phyloP scores from a whole-genome alignment of 2,888 invertebrate genomes.

The Drosophila cognata region DNA sequence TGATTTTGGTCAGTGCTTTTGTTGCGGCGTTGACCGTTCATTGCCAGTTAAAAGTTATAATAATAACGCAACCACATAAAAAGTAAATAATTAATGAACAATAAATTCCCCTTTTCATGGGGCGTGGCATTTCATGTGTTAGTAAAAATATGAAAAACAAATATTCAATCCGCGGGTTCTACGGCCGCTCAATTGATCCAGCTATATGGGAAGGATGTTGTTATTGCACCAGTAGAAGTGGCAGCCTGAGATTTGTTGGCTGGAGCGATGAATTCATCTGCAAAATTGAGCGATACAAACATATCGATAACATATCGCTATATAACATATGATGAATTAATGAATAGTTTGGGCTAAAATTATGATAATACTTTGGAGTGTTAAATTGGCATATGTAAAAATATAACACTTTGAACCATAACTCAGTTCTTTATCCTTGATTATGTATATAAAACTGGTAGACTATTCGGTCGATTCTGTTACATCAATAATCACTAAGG shows the following conservation, averaged over 20 bases:
- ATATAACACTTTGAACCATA: not conserved
- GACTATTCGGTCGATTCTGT: not conserved
- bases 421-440: not conserved
- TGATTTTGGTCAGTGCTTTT: slow-evolving; percentile 38
- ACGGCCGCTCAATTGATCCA: slow-evolving; percentile 26
- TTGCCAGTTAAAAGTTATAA: slow-evolving; percentile 35
- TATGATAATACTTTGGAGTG: not conserved
- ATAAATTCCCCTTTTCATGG: slow-evolving; percentile 41
- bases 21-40: slow-evolving; percentile 18
- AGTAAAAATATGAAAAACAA: slow-evolving; percentile 8
- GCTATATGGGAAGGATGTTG: slow-evolving; percentile 16
- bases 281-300: not conserved
- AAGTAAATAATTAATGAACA: slow-evolving; percentile 54
- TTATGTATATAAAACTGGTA: not conserved
- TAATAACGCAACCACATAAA: slow-evolving; percentile 14
- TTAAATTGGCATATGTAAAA: not conserved
- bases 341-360: not conserved
- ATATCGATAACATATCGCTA: slow-evolving; percentile 4
- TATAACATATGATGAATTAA: not conserved
- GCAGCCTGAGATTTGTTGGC: not conserved
- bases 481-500: not conserved
- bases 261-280: not conserved
- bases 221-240: slow-evolving; percentile 9
- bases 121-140: slow-evolving; percentile 26
- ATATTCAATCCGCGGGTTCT: slow-evolving; percentile 27